Conservation (phyloP, 2,888 invertebrate genomes). For the Chelonus formosanus region DNA sequence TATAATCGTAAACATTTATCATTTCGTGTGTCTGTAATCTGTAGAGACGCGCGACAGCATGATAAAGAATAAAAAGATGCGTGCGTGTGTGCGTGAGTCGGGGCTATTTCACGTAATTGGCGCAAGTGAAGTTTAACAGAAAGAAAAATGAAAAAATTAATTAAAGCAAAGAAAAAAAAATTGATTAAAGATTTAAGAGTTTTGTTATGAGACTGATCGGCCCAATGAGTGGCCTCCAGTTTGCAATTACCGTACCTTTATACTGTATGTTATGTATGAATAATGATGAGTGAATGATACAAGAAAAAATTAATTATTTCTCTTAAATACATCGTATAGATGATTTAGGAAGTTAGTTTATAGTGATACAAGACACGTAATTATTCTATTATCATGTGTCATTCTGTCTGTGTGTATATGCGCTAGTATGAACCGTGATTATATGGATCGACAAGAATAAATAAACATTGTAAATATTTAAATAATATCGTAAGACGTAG, state of each 20-base stretch:
- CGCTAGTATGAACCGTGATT: background rate
- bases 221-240: conserved; percentile 54
- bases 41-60: conserved; percentile 28
- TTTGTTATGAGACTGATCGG: conserved; percentile 63
- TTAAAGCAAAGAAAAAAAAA: conserved; percentile 18
- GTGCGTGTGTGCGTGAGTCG: conserved; percentile 47
- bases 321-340: conserved; percentile 42
- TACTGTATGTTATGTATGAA: conserved; percentile 44
- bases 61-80: conserved; percentile 24
- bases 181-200: conserved; percentile 46
- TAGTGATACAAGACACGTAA: conserved; percentile 7
- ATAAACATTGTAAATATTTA: conserved; percentile 36
- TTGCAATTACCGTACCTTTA: conserved; percentile 57
- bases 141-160: conserved; percentile 7
- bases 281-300: conserved; percentile 34
- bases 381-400: conserved; percentile 3
- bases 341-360: conserved; percentile 28
- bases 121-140: background rate
- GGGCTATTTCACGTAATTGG: conserved; percentile 51
- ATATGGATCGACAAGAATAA: conserved; percentile 28
- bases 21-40: conserved; percentile 44
- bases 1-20: conserved; percentile 47
- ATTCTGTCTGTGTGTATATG: conserved; percentile 34
- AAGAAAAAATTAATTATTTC: conserved; percentile 27
- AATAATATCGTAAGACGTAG: conserved; percentile 24